Base-by-base conservation (phyloP, 2,113 vertebrate genomes). In the Corythornis madagascariensis region DNA sequence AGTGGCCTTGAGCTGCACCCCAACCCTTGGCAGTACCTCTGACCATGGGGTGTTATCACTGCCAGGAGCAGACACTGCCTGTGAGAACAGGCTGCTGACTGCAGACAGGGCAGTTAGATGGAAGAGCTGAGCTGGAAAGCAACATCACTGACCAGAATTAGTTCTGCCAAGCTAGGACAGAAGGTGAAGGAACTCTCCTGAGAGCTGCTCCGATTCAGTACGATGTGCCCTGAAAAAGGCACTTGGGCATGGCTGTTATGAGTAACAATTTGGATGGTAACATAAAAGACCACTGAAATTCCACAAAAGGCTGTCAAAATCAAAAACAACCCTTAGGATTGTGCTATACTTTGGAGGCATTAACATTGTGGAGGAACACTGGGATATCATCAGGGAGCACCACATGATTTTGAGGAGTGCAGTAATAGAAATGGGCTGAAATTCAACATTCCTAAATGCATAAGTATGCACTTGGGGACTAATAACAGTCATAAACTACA, bases 371-470 rank as follows among this genome's bases (percentile, higher is more conserved):
- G 69, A 93, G 80, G 48, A 93, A 69, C 22, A 64, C 2, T 78
- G 72, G 88, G 61, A 88, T 91, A 87, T 85, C 66, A 65, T 87
- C 92, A 84, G 81, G 42, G 61, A 90, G 72, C 52, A 88, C 67
- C 82, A 83, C 76, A 87, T 89, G 91, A 88, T 87, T 89, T 80
- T 88, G 79, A 88, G 57, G 35, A 95, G 63, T 38, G 78, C 59
- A 95, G 86, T 81, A 95, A 95, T 6, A 95, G 69, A 75, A 93
- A 77, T 29, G 53, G 93, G 76, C 90, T 65, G 48, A 77, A 88
- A 93, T 86, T 78, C 94, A 95, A 78, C 88, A 95, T 94, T 94
- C 93, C 94, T 91, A 96, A 95, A 95, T 33, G 65, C 83, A 61
- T 43, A 94, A 90, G 88, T 69, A 95, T 90, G 93, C 35, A 90